These are phyloP conservation scores for Gymnarchus niloticus DNA, from an alignment of 2,113 vertebrate genomes.

Conservation along the genomic window DNA sequence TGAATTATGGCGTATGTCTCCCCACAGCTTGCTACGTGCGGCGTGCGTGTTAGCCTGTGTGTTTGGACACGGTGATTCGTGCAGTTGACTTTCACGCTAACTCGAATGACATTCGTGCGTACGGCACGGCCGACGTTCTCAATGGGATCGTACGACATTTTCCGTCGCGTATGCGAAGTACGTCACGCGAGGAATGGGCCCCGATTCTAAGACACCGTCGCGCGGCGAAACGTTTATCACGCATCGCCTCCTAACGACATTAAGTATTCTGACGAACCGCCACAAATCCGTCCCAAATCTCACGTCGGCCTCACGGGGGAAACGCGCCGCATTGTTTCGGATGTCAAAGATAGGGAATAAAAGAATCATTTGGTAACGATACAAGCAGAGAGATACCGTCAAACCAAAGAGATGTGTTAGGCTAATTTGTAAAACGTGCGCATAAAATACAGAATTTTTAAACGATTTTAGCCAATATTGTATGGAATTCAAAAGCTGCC, in stretches of 20 bases:
- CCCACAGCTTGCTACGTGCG: neutral
- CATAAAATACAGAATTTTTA: neutral
- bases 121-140: neutral
- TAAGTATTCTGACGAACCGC: conserved; percentile 14
- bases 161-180: conserved; percentile 5
- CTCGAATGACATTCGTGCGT: neutral
- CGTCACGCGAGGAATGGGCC: neutral
- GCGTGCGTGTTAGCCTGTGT: neutral
- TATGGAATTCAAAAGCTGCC: neutral
- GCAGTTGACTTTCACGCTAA: conserved; percentile 5
- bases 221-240: conserved; percentile 5
- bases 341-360: neutral
- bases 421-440: neutral
- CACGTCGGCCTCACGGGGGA: neutral
- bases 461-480: neutral
- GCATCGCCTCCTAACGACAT: neutral
- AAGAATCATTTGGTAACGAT: neutral
- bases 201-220: neutral
- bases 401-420: neutral
- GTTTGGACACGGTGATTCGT: neutral
- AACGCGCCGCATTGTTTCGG: neutral
- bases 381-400: neutral
- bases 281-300: neutral
- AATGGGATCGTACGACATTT: neutral
- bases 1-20: neutral